These are phyloP conservation scores for Apis cerana DNA, from an alignment of 1,140 invertebrate genomes.

Conservation along the genomic window DNA sequence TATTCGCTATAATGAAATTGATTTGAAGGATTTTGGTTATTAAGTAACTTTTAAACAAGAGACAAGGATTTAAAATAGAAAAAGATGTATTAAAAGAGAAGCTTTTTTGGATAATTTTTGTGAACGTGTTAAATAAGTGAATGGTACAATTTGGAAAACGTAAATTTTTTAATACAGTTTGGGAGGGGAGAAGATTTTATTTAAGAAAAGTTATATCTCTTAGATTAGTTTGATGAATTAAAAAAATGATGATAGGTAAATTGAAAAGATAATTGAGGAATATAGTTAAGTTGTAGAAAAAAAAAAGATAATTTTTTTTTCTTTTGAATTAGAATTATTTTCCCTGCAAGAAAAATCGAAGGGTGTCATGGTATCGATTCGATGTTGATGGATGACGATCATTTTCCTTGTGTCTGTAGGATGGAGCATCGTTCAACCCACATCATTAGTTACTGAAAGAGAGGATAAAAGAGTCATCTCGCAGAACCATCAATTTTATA, in stretches of 20 bases:
- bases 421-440: constrained; percentile 36
- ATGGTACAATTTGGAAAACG: too few relatives aligned
- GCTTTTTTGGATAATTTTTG: too few relatives aligned
- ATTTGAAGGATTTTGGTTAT: not conserved
- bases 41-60: not conserved
- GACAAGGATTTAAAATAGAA: too few relatives aligned
- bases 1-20: not conserved
- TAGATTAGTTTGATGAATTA: not conserved
- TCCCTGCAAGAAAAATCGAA: constrained; percentile 20
- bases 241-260: too few relatives aligned
- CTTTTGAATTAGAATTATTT: not conserved
- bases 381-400: constrained; percentile 54
- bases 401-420: constrained; percentile 19
- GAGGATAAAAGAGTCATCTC: constrained; percentile 44
- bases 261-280: not conserved
- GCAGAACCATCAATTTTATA: constrained; percentile 43
- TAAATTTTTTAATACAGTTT: not conserved
- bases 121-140: too few relatives aligned
- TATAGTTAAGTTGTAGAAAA: too few relatives aligned
- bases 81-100: too few relatives aligned
- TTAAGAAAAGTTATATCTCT: not conserved
- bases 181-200: not conserved
- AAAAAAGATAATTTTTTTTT: not conserved
- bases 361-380: constrained; percentile 23
- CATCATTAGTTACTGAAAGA: constrained; percentile 45